Base-by-base conservation (phyloP, 2,888 invertebrate genomes). In the Lagria hirta region DNA sequence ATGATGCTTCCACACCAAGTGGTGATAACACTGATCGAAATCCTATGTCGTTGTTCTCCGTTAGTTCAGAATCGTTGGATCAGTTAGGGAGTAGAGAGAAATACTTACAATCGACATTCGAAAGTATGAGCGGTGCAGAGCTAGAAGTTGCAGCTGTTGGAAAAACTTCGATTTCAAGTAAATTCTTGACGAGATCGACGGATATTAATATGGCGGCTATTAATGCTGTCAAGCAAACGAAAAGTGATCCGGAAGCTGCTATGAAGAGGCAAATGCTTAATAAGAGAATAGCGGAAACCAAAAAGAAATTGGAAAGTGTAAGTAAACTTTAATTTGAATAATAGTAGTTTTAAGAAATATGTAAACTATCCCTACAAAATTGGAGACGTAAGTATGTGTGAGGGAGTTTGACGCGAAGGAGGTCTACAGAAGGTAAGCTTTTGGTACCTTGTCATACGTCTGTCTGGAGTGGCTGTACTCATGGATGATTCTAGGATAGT, bases 271-370 rank as follows among this genome's bases (percentile, higher is more conserved):
- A 91, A 68, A 91, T 93, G 64, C 75, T 94, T 49, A 82, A 86
- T 60, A 80, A 88, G 66, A 77, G 90, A 59, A 83, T 89, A 57
- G 83, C 88, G 62, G 91, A 92, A 73, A 91, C 91, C 0, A 81
- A 88, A 64, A 79, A 84, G 54, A 90, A 91, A 71, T 72, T 93
- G 49, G 90, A 92, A 75, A 92, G 84, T 67, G 93, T 93, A 70
- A 82, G 86, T 78, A 30, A 15, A 13, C 22, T 23, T 34, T 23
- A 8, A 11, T 11, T 21, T 33, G 6, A 5, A 15, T 34, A 3
- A 14, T 13, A 3, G 4, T n/a, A n/a, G n/a, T n/a, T n/a, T n/a
- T n/a, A n/a, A n/a, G n/a, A n/a, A n/a, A n/a, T n/a, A n/a, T n/a
- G n/a, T n/a, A n/a, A n/a, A n/a, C n/a, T n/a, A n/a, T n/a, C n/a